Percentiles rank a stretch among this genome's conserved stretches.
These are phyloP conservation scores for Spodoptera littoralis DNA, from an alignment of 2,888 invertebrate genomes.

Conservation along the genomic window DNA sequence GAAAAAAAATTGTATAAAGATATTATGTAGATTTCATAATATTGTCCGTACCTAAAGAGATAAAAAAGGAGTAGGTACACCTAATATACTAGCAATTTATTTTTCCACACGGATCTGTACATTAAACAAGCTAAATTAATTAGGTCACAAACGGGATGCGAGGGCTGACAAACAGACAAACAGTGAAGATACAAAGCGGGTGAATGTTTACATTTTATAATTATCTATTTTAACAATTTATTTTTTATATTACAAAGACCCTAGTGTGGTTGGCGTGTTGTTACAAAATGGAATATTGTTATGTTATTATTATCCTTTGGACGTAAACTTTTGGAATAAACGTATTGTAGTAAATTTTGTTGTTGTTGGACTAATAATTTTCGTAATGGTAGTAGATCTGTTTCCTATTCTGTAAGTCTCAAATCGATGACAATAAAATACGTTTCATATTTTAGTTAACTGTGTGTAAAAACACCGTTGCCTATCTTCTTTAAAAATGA, in stretches of 20 bases:
- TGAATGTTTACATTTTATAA: constrained; percentile 29
- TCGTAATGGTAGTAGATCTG: too few relatives aligned
- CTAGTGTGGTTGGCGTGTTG: neutral
- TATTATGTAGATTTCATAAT: neutral
- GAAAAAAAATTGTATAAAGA: too few relatives aligned
- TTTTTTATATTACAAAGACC: neutral
- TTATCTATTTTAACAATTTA: constrained; percentile 17
- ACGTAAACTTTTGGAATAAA: neutral
- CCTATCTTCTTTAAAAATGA: too few relatives aligned
- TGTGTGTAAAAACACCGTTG: too few relatives aligned
- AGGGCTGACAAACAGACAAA: constrained; percentile 33
- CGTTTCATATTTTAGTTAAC: too few relatives aligned
- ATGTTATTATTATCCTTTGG: too few relatives aligned
- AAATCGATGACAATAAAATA: too few relatives aligned
- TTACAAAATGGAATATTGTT: too few relatives aligned
- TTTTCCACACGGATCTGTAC: constrained; percentile 27
- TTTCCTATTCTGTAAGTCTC: too few relatives aligned
- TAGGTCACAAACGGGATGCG: constrained; percentile 42
- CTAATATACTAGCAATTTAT: constrained; percentile 26
- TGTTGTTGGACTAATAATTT: too few relatives aligned
- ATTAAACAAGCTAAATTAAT: constrained; percentile 42
- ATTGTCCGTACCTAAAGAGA: neutral
- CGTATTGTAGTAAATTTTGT: too few relatives aligned
- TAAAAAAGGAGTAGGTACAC: constrained; percentile 12
- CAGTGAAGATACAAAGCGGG: constrained; percentile 31